A percentile compares a stretch with the other conserved stretches of the same genome.
These are phyloP conservation scores for Sarcophaga bullata DNA, from an alignment of 1,140 invertebrate genomes.

Conservation along the genomic window DNA sequence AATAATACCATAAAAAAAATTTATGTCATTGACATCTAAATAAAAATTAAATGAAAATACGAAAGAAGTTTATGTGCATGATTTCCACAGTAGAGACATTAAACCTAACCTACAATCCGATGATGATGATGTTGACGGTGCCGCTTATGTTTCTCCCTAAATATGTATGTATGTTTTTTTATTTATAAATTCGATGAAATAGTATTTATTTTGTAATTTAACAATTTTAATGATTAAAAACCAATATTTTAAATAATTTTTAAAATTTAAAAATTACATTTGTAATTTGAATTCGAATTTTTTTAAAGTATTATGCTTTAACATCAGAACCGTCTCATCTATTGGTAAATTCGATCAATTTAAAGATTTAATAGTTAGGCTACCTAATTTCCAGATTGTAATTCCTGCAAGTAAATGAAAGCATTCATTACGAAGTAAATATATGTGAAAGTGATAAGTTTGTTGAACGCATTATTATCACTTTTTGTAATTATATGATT, in stretches of 20 bases:
- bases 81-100: too few species aligned
- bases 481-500: background rate
- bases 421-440: background rate
- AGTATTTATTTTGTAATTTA: too few species aligned
- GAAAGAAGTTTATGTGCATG: too few species aligned
- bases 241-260: background rate
- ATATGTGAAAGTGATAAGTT: background rate
- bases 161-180: too few species aligned
- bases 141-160: too few species aligned
- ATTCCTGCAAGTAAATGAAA: background rate
- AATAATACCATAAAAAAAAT: too few species aligned
- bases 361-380: background rate
- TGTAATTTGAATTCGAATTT: background rate
- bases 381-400: background rate
- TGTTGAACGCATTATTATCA: background rate
- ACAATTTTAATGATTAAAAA: conserved; percentile 5
- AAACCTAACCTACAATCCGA: too few species aligned
- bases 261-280: background rate
- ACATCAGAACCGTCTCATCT: background rate
- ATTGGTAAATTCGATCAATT: background rate
- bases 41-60: too few species aligned
- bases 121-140: too few species aligned
- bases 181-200: too few species aligned
- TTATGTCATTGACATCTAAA: too few species aligned
- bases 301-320: background rate